phyloP scores from a whole-genome alignment of 2,113 vertebrate species.

The Erythrocebus patas region DNA sequence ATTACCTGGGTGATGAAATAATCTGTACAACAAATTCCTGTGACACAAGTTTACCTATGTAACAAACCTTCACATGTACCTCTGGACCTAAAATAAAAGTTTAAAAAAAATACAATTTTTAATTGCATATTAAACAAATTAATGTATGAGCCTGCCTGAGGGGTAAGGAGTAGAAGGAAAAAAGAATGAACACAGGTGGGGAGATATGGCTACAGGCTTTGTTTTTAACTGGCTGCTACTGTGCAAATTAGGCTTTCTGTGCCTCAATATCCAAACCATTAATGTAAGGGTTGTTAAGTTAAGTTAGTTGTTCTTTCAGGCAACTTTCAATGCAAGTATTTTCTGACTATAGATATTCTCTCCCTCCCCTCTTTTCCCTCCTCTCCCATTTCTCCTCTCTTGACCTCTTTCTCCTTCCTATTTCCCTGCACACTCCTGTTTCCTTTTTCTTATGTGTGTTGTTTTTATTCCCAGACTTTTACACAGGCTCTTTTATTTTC shows the following conservation, averaged over 20 bases:
- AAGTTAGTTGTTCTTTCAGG: background rate
- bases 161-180: background rate
- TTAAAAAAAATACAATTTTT: background rate
- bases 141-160: background rate
- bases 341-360: background rate
- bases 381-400: background rate
- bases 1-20: too few relatives aligned
- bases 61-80: too few relatives aligned
- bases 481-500: conserved; percentile 73
- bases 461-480: conserved; percentile 64
- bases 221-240: background rate
- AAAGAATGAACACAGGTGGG: background rate
- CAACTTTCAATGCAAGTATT: background rate
- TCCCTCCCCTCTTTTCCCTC: fast-evolving
- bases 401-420: background rate
- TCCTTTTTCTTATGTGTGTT: background rate
- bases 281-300: background rate
- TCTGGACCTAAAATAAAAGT: too few relatives aligned
- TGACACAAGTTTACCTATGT: too few relatives aligned
- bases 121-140: background rate
- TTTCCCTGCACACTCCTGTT: conserved; percentile 2
- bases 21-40: too few relatives aligned
- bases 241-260: background rate
- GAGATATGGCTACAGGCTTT: background rate
- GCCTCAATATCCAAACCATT: background rate